Percentiles rank a stretch among this genome's conserved stretches.
Evolutionary conservation across 2,797 vertebrate species (phyloP).

Genomic region (Podarcis lilfordi): DNA sequence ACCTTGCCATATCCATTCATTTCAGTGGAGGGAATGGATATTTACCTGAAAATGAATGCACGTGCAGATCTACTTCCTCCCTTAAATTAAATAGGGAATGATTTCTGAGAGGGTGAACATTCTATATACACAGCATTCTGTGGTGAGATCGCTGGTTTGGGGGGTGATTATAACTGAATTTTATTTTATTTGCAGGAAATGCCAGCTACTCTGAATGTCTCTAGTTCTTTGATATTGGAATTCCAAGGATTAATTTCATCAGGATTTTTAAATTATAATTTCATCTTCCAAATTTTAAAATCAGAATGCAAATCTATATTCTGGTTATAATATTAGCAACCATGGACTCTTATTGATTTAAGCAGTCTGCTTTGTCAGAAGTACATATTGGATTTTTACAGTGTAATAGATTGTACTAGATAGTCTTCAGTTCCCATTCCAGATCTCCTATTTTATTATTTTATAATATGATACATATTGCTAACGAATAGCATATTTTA

Average conservation of each 20-base stretch:
- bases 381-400: background rate
- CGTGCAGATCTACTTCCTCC: background rate
- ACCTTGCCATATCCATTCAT: background rate
- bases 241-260: background rate
- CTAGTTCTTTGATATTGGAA: background rate
- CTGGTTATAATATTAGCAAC: background rate
- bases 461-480: background rate
- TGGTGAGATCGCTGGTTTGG: background rate
- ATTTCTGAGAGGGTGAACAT: background rate
- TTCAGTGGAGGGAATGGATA: background rate
- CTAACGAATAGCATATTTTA: background rate
- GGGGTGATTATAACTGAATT: accelerated
- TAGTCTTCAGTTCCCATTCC: background rate
- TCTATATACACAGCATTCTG: background rate
- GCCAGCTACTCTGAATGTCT: background rate
- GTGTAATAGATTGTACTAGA: background rate
- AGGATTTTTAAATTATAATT: accelerated
- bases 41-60: background rate
- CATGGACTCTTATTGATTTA: background rate
- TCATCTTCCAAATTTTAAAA: background rate
- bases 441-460: background rate
- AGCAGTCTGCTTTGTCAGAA: background rate
- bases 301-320: background rate
- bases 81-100: background rate
- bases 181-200: background rate